A percentile compares a stretch with the other conserved stretches of the same genome.
phyloP scores from a whole-genome alignment of 2,888 invertebrate genomes.

The Amphipyra tragopoginis region DNA sequence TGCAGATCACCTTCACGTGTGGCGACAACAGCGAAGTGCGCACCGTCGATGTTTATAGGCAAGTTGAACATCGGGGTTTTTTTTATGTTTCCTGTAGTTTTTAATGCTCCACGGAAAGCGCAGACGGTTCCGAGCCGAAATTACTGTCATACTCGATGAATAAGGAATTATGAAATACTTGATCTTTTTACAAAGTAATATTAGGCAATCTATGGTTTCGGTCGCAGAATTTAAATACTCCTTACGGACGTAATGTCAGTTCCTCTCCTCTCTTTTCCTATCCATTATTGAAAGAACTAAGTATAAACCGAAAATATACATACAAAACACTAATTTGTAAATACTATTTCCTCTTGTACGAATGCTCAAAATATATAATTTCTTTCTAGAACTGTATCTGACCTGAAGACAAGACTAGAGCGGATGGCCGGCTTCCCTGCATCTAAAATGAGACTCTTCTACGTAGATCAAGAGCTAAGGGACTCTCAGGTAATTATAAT shows the following conservation, averaged over 20 bases:
- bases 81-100: too few species aligned
- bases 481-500: constrained; percentile 87
- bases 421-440: constrained; percentile 95
- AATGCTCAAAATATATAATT: constrained; percentile 1
- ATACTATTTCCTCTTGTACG: not conserved
- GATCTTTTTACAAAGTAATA: too few species aligned
- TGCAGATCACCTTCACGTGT: constrained; percentile 95
- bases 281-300: too few species aligned
- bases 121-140: too few species aligned
- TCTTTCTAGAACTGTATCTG: constrained; percentile 92
- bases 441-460: constrained; percentile 96
- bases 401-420: constrained; percentile 95
- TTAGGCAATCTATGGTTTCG: too few species aligned
- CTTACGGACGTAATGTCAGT: too few species aligned
- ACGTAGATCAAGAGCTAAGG: constrained; percentile 94
- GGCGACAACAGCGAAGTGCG: constrained; percentile 93
- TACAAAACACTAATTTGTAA: not conserved
- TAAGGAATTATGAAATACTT: too few species aligned
- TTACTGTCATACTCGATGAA: too few species aligned
- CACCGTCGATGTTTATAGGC: constrained; percentile 93
- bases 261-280: too few species aligned
- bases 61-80: constrained; percentile 12
- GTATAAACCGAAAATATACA: too few species aligned
- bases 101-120: too few species aligned
- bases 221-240: too few species aligned